These are phyloP conservation scores for Cochlearius cochlearius DNA, from an alignment of 2,113 vertebrate species.

Conservation along the genomic window DNA sequence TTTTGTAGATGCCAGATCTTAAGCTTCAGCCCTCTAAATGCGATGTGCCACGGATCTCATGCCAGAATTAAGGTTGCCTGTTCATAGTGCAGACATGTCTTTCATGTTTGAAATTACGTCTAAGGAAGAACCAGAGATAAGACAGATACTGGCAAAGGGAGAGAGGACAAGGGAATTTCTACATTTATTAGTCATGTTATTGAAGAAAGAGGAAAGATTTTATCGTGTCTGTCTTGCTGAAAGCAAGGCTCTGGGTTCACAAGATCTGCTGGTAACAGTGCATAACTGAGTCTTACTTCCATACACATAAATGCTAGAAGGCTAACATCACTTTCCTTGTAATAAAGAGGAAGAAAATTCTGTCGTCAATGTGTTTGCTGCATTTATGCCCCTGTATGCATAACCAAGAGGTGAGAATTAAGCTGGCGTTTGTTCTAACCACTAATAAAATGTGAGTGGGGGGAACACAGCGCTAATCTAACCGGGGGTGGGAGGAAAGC, in stretches of 20 bases:
- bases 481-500: not conserved
- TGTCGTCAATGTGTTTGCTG: not conserved
- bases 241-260: slow-evolving; percentile 36
- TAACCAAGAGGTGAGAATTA: not conserved
- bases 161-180: slow-evolving; percentile 49
- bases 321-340: not conserved
- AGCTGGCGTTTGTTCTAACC: not conserved
- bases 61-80: slow-evolving; percentile 45
- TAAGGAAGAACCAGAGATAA: slow-evolving; percentile 19
- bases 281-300: not conserved
- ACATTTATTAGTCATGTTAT: slow-evolving; percentile 49
- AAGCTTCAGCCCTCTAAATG: not conserved
- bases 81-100: slow-evolving; percentile 12
- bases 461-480: not conserved
- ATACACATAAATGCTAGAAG: not conserved
- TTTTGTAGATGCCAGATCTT: slow-evolving; percentile 31
- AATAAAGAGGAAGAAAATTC: not conserved
- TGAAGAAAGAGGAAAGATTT: slow-evolving; percentile 60
- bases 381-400: not conserved
- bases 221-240: slow-evolving; percentile 29
- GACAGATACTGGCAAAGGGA: slow-evolving; percentile 24
- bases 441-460: not conserved
- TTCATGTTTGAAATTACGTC: slow-evolving; percentile 44
- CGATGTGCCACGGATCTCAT: not conserved
- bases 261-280: not conserved